Evolutionary conservation across 2,797 vertebrate genomes (phyloP), one percentile per base, ranked within the genome.

Genomic region (Arnoldichthys spilopterus): DNA sequence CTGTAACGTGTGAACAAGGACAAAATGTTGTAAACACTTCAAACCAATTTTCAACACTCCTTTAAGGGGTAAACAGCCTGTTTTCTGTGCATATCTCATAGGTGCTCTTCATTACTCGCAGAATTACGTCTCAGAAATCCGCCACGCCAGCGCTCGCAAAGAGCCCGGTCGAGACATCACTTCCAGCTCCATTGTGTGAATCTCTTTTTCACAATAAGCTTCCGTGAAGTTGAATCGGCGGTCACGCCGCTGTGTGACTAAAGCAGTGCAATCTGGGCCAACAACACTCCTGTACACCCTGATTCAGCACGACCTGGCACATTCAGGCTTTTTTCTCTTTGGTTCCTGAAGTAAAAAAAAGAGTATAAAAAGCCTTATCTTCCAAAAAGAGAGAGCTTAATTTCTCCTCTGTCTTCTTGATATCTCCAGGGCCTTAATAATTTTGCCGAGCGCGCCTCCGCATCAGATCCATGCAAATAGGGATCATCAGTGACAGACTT

Each of bases 201-300:
- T 91, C 87, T 86, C 90, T 85, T 90, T 91, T 90, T 84, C 75
- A 66, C 76, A 90, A 88, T 92, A 92, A 92, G 87, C 88, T 77
- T 62, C 87, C 83, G 82, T 88, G 90, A 92, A 93, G 92, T 93
- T 93, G 89, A 93, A 92, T 90, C 87, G 20, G 82, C 82, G 92
- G 91, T 89, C 92, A 91, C 76, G 84, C 66, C 30, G 66, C 75
- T 56, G 26, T 82, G 81, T 86, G 86, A 86, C 85, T 82, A 87
- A 85, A 70, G 68, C 69, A 69, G 82, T 77, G 74, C 78, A 82
- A 80, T 85, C 74, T 51, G 18, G 58, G 78, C 66, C 77, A 67
- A 51, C 72, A 69, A 62, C 71, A 70, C 70, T 74, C 76, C 34
- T 53, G 37, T 72, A 77, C n/a, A 62, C 47, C 53, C 82, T 75